A percentile compares a stretch with the other conserved stretches of the same genome.
These are phyloP conservation scores for Platygyra sinensis DNA, from an alignment of 64 coral and sea anemone species.

Conservation along the genomic window DNA sequence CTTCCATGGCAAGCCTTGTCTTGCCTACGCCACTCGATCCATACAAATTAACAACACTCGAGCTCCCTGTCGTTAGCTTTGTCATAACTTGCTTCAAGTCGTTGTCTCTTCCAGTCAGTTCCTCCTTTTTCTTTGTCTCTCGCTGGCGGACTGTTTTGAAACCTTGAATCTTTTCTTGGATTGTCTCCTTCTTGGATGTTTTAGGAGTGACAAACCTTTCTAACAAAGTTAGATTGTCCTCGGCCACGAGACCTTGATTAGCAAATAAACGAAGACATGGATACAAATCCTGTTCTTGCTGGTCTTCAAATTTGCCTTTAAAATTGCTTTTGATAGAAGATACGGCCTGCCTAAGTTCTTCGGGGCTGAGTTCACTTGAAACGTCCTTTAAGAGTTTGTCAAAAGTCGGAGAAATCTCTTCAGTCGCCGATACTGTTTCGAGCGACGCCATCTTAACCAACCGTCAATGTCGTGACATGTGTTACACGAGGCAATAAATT, in stretches of 20 bases:
- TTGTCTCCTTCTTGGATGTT: conserved; percentile 5
- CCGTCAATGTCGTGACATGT: not conserved
- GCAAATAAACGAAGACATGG: conserved; percentile 19
- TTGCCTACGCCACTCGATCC: conserved; percentile 36
- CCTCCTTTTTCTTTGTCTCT: not conserved
- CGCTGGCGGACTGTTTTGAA: not conserved
- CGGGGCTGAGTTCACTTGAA: not conserved
- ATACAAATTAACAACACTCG: conserved; percentile 22
- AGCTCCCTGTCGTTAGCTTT: not conserved
- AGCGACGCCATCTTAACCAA: not conserved
- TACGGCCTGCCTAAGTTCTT: conserved; percentile 15
- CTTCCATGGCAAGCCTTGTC: conserved; percentile 14
- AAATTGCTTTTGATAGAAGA: conserved; percentile 23
- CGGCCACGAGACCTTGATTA: conserved; percentile 11
- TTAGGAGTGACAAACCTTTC: conserved; percentile 25
- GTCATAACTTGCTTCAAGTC: conserved; percentile 6
- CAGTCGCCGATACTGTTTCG: not conserved
- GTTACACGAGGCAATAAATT: not conserved
- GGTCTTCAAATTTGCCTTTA: not conserved
- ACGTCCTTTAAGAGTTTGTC: conserved; percentile 19
- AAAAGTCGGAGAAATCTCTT: conserved; percentile 23
- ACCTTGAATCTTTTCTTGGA: conserved; percentile 9
- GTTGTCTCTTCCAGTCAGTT: conserved; percentile 11
- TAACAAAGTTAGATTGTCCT: conserved; percentile 41
- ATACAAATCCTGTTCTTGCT: conserved; percentile 21